These are phyloP conservation scores for Sylvilagus floridanus DNA, from an alignment of 2,797 vertebrate species.

Conservation along the genomic window DNA sequence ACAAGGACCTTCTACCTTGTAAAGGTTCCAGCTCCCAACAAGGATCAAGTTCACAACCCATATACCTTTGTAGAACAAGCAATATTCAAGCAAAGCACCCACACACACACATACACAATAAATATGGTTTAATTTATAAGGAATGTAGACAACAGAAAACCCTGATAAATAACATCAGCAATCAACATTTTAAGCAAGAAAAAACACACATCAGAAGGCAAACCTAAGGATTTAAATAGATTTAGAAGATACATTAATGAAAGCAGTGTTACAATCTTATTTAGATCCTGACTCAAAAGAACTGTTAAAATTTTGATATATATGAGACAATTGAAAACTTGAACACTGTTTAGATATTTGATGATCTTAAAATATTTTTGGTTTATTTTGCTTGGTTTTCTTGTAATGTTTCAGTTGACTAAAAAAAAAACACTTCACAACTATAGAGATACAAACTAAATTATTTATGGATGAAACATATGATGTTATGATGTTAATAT, in stretches of 20 bases:
- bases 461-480: not conserved
- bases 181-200: conserved; percentile 15
- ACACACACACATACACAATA: not conserved
- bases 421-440: not conserved
- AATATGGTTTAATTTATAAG: not conserved
- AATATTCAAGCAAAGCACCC: too few relatives aligned
- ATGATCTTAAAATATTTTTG: not conserved
- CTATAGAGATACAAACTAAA: not conserved
- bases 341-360: not conserved
- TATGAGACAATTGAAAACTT: not conserved
- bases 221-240: not conserved
- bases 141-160: not conserved
- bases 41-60: too few relatives aligned
- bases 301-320: not conserved
- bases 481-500: not conserved
- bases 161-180: not conserved
- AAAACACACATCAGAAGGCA: not conserved
- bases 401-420: not conserved
- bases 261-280: not conserved
- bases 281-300: not conserved
- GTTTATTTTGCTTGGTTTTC: not conserved
- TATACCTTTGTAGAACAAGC: too few relatives aligned
- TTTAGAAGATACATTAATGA: not conserved
- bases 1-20: too few relatives aligned
- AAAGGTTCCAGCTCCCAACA: too few relatives aligned